A percentile compares a stretch with the other conserved stretches of the same genome.
Conservation (phyloP, 2,113 vertebrate species). For the Catharus fuscescens region DNA sequence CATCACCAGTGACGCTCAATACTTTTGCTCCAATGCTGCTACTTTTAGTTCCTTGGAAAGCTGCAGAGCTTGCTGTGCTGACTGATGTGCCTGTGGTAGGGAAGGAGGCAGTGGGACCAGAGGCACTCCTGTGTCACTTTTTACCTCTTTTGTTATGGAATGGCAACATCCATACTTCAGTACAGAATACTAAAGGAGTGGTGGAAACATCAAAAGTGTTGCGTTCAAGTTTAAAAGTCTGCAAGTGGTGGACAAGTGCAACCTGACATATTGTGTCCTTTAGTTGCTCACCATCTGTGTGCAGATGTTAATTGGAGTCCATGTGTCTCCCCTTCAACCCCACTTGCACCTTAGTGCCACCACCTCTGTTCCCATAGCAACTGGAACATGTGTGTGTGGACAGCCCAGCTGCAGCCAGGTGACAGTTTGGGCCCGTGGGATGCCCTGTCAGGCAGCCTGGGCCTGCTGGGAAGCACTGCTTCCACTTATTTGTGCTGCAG, state of each 20-base stretch:
- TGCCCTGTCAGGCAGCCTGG: background rate
- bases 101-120: background rate
- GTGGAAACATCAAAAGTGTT: background rate
- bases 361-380: background rate
- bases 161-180: background rate
- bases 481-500: background rate
- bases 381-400: background rate
- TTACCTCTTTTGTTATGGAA: background rate
- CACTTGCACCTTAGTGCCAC: background rate
- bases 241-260: background rate
- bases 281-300: background rate
- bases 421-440: background rate
- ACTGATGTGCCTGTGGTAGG: background rate
- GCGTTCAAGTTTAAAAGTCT: background rate
- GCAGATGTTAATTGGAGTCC: background rate
- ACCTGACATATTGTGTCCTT: background rate
- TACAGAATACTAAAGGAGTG: background rate
- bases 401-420: background rate
- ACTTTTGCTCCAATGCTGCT: slow-evolving; percentile 13
- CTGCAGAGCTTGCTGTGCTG: background rate
- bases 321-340: background rate
- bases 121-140: background rate
- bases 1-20: slow-evolving; percentile 36
- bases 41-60: slow-evolving; percentile 41
- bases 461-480: background rate